A percentile compares a stretch with the other conserved stretches of the same genome.
Conservation (phyloP, 2,888 invertebrate genomes). For the Dryobota labecula region DNA sequence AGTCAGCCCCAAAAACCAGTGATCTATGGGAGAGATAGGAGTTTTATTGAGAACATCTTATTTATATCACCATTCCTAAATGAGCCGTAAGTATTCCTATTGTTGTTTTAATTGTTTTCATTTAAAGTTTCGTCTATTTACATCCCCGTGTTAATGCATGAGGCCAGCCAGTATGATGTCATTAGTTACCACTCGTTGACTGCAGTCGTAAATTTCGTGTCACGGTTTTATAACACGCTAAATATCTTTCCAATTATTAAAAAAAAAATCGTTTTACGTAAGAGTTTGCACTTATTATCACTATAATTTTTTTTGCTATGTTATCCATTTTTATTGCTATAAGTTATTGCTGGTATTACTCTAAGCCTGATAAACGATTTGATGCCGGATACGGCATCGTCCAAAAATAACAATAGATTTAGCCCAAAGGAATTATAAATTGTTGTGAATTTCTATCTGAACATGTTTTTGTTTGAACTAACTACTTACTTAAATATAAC, state of each 20-base stretch:
- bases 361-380: constrained; percentile 4
- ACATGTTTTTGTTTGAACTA: background rate
- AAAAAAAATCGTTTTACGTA: constrained; percentile 8
- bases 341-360: constrained; percentile 18
- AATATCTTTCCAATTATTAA: constrained; percentile 7
- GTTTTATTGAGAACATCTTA: constrained; percentile 94
- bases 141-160: constrained; percentile 28
- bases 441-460: background rate
- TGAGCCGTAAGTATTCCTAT: constrained; percentile 94
- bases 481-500: background rate
- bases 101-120: constrained; percentile 34
- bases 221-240: constrained; percentile 17
- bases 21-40: constrained; percentile 94
- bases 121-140: constrained; percentile 37
- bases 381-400: constrained; percentile 15
- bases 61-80: constrained; percentile 94
- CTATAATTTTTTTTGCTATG: constrained; percentile 14
- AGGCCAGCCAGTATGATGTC: constrained; percentile 78
- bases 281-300: background rate
- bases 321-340: constrained; percentile 33
- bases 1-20: constrained; percentile 95
- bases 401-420: constrained; percentile 15
- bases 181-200: constrained; percentile 62
- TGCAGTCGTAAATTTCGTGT: constrained; percentile 55
- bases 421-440: constrained; percentile 14